These are phyloP conservation scores for Eubasilissa splendida DNA, from an alignment of 2,888 invertebrate species.

Conservation along the genomic window DNA sequence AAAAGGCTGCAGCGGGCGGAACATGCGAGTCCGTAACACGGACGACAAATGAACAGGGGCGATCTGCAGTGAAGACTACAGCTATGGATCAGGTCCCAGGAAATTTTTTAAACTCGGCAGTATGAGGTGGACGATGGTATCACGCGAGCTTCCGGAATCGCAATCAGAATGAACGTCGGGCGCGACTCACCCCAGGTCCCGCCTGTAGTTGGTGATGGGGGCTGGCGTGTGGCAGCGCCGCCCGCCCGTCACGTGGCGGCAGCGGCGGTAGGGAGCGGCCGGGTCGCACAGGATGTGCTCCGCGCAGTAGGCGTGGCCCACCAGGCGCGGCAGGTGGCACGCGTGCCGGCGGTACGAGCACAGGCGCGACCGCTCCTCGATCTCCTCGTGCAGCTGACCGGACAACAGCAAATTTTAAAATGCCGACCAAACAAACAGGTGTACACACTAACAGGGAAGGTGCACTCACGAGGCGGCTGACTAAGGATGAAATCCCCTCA, in stretches of 20 bases:
- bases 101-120: no score
- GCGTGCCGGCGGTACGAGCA: conserved; percentile 78
- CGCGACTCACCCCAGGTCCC: conserved; percentile 72
- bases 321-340: conserved; percentile 78
- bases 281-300: conserved; percentile 89
- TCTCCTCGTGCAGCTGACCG: conserved; percentile 74
- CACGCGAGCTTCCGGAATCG: no score
- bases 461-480: not conserved
- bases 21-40: no score
- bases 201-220: conserved; percentile 78
- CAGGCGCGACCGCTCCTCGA: conserved; percentile 74
- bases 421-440: no score
- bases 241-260: conserved; percentile 73
- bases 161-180: not conserved
- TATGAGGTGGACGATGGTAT: no score
- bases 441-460: no score
- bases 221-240: conserved; percentile 85
- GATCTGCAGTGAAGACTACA: no score
- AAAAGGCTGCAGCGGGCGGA: no score
- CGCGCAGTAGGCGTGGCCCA: conserved; percentile 84
- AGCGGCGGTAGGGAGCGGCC: conserved; percentile 87
- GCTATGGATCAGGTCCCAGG: no score
- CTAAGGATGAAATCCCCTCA: not conserved
- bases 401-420: not conserved
- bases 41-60: no score